Base-by-base conservation (phyloP, 2,113 vertebrate species). In the Centrocercus urophasianus region DNA sequence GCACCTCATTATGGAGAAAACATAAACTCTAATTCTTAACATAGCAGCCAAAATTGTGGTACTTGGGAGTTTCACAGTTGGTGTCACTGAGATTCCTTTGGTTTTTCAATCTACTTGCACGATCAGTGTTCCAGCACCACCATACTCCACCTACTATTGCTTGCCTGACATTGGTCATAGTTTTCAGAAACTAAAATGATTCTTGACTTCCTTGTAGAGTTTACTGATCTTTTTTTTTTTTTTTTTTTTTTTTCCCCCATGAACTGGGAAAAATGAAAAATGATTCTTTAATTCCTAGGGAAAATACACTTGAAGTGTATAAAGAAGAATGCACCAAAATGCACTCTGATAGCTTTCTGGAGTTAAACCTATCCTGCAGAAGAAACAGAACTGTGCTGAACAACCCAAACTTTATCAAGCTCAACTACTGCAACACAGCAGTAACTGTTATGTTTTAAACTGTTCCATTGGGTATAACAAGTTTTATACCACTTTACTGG, bases 91-190 rank as follows among this genome's bases (percentile, higher is more conserved):
- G 18, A 63, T 88, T 70, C n/a, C 24, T 56, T 86, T 50, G 36
- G 36, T 88, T 81, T 50, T 93, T 66, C 64, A 48, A 32, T 30
- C 27, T 88, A 70, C 56, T 40, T 47, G 50, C 28, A 25, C 47
- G 47, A 18, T 59, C 73, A 45, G 32, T 64, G 52, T 57, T 77
- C 60, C 34, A 86, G 48, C 59, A 65, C 16, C 67, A 73, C 57
- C 21, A 5, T 61, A 11, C 65, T 73, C 24, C 27, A 52, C 56
- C 48, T 48, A 15, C 30, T 82, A 21, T 14, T 43, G 11, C 75
- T 73, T 91, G 36, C 30, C 73, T 83, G 64, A 24, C 0, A 2
- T 27, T 47, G 0, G 0, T 54, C 52, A 30, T 60, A 79, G 71
- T 63, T 94, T 81, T 83, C 9, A 2, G 22, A 52, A 83, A 11